Evolutionary conservation across 2,888 invertebrate species (phyloP).

Genomic region (Gasteruption jaculator): DNA sequence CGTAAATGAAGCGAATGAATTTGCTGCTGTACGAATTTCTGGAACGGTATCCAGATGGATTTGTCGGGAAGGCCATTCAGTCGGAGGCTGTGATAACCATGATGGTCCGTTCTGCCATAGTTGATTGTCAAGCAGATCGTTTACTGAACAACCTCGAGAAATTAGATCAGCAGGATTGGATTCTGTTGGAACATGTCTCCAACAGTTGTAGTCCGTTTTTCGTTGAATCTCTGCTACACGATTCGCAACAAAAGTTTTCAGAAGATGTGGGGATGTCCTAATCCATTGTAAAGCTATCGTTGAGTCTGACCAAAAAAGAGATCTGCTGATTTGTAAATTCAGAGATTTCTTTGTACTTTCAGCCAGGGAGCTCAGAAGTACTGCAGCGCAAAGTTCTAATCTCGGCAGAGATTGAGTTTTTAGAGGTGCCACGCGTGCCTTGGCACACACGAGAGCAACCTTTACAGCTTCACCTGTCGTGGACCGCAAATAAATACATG

Average conservation of each 20-base stretch:
- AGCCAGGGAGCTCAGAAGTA: constrained; percentile 5
- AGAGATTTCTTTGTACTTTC: neutral
- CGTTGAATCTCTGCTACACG: constrained; percentile 12
- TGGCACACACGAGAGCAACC: constrained; percentile 8
- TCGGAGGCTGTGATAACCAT: constrained; percentile 5
- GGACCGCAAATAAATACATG: constrained; percentile 12
- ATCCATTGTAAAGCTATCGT: constrained; percentile 16
- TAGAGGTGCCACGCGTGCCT: constrained; percentile 14
- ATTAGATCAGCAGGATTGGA: constrained; percentile 6
- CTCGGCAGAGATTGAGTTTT: constrained; percentile 9
- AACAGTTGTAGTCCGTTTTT: neutral
- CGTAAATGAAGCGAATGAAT: neutral
- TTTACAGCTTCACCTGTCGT: neutral
- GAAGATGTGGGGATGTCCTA: constrained; percentile 7
- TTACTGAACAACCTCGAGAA: constrained; percentile 8
- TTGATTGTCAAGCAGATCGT: constrained; percentile 2
- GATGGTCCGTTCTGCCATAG: constrained; percentile 10
- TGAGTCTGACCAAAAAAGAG: constrained; percentile 12
- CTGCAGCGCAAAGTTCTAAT: constrained; percentile 9
- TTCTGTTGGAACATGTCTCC: constrained; percentile 7
- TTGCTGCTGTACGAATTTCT: neutral
- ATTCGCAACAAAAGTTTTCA: constrained; percentile 10
- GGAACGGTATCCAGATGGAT: neutral
- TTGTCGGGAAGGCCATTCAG: constrained; percentile 1
- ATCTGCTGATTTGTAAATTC: neutral